These are phyloP conservation scores for Drosophila limbata DNA, from an alignment of 2,888 invertebrate species.

Conservation along the genomic window DNA sequence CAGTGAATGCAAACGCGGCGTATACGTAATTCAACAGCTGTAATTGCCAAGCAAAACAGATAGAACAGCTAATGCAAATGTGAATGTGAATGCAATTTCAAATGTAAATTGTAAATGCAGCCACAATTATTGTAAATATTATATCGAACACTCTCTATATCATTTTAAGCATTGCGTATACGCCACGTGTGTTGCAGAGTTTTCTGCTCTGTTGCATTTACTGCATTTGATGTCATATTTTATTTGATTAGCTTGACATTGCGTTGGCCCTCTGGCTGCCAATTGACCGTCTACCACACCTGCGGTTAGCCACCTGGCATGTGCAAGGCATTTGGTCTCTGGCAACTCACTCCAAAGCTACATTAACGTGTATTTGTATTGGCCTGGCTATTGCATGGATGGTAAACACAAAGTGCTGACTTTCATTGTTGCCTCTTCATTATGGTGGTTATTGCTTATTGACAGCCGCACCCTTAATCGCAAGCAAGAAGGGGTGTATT, in stretches of 20 bases:
- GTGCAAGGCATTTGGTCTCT: background rate
- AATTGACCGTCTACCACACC: conserved; percentile 26
- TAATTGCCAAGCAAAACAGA: background rate
- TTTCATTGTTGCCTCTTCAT: conserved; percentile 32
- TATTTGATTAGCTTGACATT: conserved; percentile 54
- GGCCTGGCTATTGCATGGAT: background rate
- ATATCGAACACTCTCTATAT: conserved; percentile 21
- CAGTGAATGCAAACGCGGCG: conserved; percentile 1
- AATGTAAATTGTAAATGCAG: conserved; percentile 40
- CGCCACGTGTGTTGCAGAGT: conserved; percentile 17
- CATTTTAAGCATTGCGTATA: conserved; percentile 30
- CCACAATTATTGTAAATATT: conserved; percentile 46
- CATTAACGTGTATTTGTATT: conserved; percentile 25
- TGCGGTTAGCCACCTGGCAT: conserved; percentile 38
- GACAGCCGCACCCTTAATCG: background rate
- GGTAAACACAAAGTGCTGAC: conserved; percentile 26
- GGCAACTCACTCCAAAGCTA: background rate
- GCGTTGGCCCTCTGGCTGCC: conserved; percentile 15
- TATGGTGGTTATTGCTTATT: conserved; percentile 5
- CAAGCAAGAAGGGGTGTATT: background rate
- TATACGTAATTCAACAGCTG: conserved; percentile 16
- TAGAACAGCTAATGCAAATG: conserved; percentile 17
- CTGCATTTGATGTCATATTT: conserved; percentile 45
- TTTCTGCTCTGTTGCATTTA: conserved; percentile 11
- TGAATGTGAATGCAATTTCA: conserved; percentile 17